phyloP scores from a whole-genome alignment of 53 echinoderm and acorn worm genomes.

The Antedon mediterranea region DNA sequence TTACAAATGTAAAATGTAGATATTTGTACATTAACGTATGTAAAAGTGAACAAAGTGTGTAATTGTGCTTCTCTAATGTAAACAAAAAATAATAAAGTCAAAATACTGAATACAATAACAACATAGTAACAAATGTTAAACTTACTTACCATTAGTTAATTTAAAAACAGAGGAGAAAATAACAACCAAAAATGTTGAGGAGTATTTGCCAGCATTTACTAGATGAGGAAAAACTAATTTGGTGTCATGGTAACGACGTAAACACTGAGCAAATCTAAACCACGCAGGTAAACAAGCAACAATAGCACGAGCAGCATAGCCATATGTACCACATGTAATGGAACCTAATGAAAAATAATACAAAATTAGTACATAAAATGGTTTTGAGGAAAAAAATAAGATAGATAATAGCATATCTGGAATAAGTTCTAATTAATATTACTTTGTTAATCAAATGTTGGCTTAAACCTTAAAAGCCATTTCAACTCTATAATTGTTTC shows the following conservation, averaged over 20 bases:
- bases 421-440: no score
- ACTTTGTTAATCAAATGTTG: no score
- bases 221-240: slow-evolving; percentile 74
- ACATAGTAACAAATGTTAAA: not conserved
- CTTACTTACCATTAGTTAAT: slow-evolving; percentile 30
- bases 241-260: slow-evolving; percentile 77
- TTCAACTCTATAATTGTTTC: no score
- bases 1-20: no score
- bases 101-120: no score
- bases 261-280: slow-evolving; percentile 95
- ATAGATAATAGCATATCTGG: no score
- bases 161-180: slow-evolving; percentile 49
- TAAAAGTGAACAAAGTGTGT: not conserved
- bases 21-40: no score
- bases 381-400: no score
- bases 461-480: no score
- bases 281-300: slow-evolving; percentile 96
- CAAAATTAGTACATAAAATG: no score
- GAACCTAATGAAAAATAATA: slow-evolving; percentile 29
- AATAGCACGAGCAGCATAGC: slow-evolving; percentile 50
- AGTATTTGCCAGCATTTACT: slow-evolving; percentile 97
- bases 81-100: no score
- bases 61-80: not conserved
- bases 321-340: slow-evolving; percentile 51
- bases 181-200: slow-evolving; percentile 92